A percentile compares a stretch with the other conserved stretches of the same genome.
Evolutionary conservation across 2,797 vertebrate species (phyloP).

Genomic region (Tolypeutes matacus): DNA sequence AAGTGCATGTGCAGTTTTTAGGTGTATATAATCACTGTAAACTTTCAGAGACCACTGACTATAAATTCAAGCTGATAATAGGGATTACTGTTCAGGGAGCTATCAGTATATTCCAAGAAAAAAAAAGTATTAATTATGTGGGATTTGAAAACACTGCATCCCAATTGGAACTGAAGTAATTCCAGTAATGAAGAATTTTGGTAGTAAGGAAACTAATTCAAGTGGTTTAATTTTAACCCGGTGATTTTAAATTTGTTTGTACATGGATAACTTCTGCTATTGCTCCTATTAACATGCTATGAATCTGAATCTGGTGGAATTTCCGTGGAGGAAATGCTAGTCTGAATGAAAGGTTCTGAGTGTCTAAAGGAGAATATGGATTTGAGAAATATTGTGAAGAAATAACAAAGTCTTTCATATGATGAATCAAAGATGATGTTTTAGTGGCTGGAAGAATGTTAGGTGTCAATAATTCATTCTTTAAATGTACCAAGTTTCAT

Average conservation of each 20-base stretch:
- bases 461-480: not conserved
- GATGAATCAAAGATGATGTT: not conserved
- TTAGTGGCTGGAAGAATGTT: not conserved
- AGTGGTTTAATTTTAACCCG: not conserved
- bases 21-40: not conserved
- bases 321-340: not conserved
- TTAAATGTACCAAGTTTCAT: not conserved
- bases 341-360: not conserved
- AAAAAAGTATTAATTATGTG: not conserved
- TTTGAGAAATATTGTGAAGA: slow-evolving; percentile 1
- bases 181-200: not conserved
- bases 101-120: not conserved
- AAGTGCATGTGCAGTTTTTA: not conserved
- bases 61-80: not conserved
- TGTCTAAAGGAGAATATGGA: slow-evolving; percentile 9
- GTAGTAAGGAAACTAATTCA: not conserved
- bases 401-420: not conserved
- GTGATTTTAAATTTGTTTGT: not conserved
- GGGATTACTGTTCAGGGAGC: not conserved
- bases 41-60: not conserved
- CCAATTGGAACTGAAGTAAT: not conserved
- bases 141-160: not conserved
- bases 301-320: not conserved
- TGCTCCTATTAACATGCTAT: not conserved
- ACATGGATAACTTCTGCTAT: not conserved